These are phyloP conservation scores for Cherax destructor DNA, from an alignment of 1,140 invertebrate species.

Conservation along the genomic window DNA sequence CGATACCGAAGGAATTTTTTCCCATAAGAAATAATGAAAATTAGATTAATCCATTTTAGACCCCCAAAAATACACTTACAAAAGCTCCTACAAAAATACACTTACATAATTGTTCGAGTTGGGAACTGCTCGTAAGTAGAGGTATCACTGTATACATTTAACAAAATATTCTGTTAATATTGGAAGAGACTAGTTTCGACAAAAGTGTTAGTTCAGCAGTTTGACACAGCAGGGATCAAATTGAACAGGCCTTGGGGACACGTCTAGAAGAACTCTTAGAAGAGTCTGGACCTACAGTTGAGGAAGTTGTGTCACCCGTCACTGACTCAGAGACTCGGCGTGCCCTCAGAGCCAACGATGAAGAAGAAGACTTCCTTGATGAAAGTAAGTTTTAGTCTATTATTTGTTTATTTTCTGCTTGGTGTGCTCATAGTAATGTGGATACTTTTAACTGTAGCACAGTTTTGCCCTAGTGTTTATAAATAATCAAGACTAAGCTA, in stretches of 20 bases:
- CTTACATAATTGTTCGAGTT: too few species aligned
- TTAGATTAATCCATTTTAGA: too few species aligned
- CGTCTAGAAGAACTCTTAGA: constrained; percentile 84
- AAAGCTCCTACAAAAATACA: too few species aligned
- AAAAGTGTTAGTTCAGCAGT: background rate
- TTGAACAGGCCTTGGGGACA: constrained; percentile 84
- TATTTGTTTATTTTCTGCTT: background rate
- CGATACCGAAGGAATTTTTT: too few species aligned
- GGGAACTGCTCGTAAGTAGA: too few species aligned
- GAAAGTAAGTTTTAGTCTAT: constrained; percentile 82
- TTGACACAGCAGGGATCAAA: constrained; percentile 47
- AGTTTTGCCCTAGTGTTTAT: too few species aligned
- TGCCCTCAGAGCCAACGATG: constrained; percentile 91
- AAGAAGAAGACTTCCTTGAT: constrained; percentile 98
- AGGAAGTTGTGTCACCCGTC: constrained; percentile 81
- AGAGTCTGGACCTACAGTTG: constrained; percentile 74
- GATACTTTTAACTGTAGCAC: too few species aligned
- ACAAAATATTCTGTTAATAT: background rate
- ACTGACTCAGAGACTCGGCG: constrained; percentile 90
- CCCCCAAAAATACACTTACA: too few species aligned
- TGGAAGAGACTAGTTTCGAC: background rate
- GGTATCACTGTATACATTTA: too few species aligned
- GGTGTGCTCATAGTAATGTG: background rate
- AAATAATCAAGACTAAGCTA: too few species aligned
- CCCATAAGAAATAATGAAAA: too few species aligned